Evolutionary conservation across 2,797 vertebrate species (phyloP).

Genomic region (Myotis pilosus): DNA sequence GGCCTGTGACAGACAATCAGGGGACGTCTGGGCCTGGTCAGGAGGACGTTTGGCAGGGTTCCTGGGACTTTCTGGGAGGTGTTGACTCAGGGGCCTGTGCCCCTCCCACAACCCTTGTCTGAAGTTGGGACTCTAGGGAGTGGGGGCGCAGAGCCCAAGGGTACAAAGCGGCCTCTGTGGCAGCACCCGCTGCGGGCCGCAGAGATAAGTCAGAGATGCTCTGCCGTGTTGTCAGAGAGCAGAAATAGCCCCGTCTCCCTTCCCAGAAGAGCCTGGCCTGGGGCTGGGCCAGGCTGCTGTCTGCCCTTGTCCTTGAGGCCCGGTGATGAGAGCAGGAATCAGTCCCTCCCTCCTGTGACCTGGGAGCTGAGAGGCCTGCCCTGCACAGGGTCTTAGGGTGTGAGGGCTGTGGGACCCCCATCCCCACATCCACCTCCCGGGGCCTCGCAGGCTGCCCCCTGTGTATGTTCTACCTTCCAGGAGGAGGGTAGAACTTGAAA

Average conservation of each 20-base stretch:
- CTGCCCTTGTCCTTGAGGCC: background rate
- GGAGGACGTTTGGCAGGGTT: background rate
- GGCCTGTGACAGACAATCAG: background rate
- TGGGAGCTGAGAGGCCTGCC: background rate
- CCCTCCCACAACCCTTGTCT: background rate
- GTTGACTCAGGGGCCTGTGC: background rate
- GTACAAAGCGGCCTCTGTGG: slow-evolving; percentile 55
- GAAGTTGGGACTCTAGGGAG: background rate
- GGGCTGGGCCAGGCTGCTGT: background rate
- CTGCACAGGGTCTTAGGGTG: background rate
- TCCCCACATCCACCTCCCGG: fast-evolving
- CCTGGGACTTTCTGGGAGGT: background rate
- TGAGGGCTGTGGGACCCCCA: background rate
- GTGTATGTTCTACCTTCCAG: no score
- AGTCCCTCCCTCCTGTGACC: fast-evolving
- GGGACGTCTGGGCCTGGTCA: background rate
- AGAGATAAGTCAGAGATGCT: slow-evolving; percentile 14
- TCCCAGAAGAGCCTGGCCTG: slow-evolving; percentile 3
- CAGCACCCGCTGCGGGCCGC: background rate
- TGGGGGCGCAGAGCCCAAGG: background rate
- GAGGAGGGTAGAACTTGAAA: background rate
- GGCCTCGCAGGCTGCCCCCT: fast-evolving
- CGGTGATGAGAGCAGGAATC: fast-evolving
- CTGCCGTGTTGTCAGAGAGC: slow-evolving; percentile 2
- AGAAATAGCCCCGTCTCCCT: background rate